Percentiles rank a stretch among this genome's conserved stretches.
phyloP scores from a whole-genome alignment of 2,113 vertebrate species.

The Astatotilapia flaviijosephi region DNA sequence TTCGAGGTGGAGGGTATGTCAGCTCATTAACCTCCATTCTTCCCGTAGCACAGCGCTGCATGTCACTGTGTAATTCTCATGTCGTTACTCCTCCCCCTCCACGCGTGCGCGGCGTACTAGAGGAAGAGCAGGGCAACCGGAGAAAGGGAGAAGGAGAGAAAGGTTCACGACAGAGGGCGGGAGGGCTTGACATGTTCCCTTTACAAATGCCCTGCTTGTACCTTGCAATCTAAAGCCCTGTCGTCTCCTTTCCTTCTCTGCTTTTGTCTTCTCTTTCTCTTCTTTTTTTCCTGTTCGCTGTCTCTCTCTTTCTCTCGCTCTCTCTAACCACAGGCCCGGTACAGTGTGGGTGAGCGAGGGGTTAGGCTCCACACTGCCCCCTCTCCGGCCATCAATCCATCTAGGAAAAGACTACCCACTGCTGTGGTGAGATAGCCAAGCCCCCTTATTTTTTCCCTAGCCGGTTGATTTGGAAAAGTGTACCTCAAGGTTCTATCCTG shows the following conservation, averaged over 20 bases:
- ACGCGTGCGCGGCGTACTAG: constrained; percentile 9
- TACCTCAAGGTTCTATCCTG: not conserved
- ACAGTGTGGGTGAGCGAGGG: constrained; percentile 67
- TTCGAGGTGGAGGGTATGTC: constrained; percentile 53
- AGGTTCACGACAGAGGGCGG: not conserved
- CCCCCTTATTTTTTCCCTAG: not conserved
- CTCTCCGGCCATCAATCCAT: constrained; percentile 63
- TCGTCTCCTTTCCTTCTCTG: constrained; percentile 56
- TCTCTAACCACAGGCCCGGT: constrained; percentile 70
- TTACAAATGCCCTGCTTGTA: constrained; percentile 59
- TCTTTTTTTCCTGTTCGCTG: constrained; percentile 28
- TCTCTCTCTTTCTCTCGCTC: constrained; percentile 46
- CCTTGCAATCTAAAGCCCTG: constrained; percentile 61
- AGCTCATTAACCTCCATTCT: constrained; percentile 71
- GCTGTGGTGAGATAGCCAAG: constrained; percentile 67
- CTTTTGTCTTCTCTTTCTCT: constrained; percentile 57
- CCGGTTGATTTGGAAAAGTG: not conserved
- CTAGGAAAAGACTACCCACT: constrained; percentile 73
- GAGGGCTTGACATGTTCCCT: constrained; percentile 48
- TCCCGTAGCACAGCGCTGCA: constrained; percentile 9
- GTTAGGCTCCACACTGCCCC: constrained; percentile 68
- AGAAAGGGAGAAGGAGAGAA: constrained; percentile 3
- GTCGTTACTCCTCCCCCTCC: constrained; percentile 58
- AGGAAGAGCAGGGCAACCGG: not conserved
- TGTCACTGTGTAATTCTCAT: constrained; percentile 58